Base-by-base conservation (phyloP, 23 tunicate species). In the Halocynthia roretzi region DNA sequence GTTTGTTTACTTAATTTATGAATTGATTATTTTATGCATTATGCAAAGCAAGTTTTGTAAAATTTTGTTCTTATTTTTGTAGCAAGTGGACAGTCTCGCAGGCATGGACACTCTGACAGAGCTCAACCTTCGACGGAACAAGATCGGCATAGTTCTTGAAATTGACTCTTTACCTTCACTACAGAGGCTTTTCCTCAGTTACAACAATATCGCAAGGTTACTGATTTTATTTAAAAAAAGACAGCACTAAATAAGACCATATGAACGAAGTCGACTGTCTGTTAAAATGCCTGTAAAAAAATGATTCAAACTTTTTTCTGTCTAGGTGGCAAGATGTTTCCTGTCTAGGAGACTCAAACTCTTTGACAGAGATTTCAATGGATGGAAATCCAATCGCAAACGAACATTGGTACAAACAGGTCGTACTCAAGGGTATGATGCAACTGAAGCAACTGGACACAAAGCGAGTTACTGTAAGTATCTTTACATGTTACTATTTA, bases 371-470 rank as follows among this genome's bases (percentile, higher is more conserved):
- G 67, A 76, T 96, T 20, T 80, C 99, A n/a, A 81, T 96, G 54
- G 99, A 96, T 77, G 99, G 99, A 77, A 96, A 96, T 76, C 99
- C 99, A 14, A 78, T 96, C 10, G 58, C 96, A 7, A 52, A 67
- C 54, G 93, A 90, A 44, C 52, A 71, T 6, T 76, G 80, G 70
- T 96, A 96, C 83, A 86, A 92, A 67, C 96, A 96, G 66, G 71
- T 86, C 62, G 82, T 96, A 17, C 71, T 96, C 14, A 86, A 86
- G 70, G 74, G 80, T 76, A 84, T 85, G 88, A 68, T 83, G 17
- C 96, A 89, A 52, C 89, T 96, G 15, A 89, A 89, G 21, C 96
- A 90, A 61, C 89, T 96, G 21, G 99, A 96, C 61, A 81, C 84
- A 80, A 96, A 96, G 76, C 62, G 99, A 68, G 72, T 89, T 21